Evolutionary conservation across 2,113 vertebrate species (phyloP).

Genomic region (Colius striatus): DNA sequence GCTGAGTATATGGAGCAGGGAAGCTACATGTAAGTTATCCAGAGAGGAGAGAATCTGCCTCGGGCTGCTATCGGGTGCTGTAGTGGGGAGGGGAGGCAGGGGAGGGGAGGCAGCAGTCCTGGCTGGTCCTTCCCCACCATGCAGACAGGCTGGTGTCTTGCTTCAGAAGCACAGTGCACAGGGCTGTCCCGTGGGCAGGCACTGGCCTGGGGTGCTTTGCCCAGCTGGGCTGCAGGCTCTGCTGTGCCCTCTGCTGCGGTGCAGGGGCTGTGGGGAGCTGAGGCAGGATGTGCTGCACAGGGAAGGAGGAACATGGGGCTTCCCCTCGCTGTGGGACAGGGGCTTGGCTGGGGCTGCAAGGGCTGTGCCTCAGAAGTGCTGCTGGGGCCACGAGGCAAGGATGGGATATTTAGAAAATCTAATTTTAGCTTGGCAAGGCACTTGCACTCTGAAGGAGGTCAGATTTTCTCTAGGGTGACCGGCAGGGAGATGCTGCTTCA

Average conservation of each 20-base stretch:
- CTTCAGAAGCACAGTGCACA: background rate
- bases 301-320: background rate
- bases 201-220: background rate
- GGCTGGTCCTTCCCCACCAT: background rate
- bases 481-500: background rate
- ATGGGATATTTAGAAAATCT: background rate
- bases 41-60: conserved; percentile 5
- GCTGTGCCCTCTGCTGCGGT: rapidly evolving
- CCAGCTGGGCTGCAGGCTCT: background rate
- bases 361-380: background rate
- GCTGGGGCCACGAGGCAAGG: background rate
- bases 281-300: rapidly evolving
- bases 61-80: conserved; percentile 9
- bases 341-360: background rate
- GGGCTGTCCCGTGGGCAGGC: background rate
- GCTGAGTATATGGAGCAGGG: conserved; percentile 61
- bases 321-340: background rate
- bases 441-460: background rate
- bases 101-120: background rate
- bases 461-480: background rate
- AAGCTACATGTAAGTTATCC: conserved; percentile 18
- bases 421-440: background rate
- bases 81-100: background rate
- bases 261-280: background rate
- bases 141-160: background rate